phyloP scores from a whole-genome alignment of 2,113 vertebrate genomes.

The Pollimyrus isidori region DNA sequence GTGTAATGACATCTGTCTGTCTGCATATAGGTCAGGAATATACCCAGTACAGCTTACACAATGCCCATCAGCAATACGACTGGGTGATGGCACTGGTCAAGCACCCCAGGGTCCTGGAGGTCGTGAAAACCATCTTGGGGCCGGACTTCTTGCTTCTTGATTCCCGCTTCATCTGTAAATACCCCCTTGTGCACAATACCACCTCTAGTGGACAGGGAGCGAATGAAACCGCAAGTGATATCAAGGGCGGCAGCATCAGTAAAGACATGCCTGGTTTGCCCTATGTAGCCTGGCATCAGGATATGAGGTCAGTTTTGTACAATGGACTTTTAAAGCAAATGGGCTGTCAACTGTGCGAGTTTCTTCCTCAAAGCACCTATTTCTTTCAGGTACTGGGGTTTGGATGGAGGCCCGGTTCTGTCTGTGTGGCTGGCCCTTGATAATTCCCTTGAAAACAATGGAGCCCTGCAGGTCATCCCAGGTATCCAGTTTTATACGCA shows the following conservation, averaged over 20 bases:
- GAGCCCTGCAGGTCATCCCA: slow-evolving; percentile 67
- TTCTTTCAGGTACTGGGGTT: slow-evolving; percentile 63
- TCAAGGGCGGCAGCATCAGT: background rate
- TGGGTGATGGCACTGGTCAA: slow-evolving; percentile 61
- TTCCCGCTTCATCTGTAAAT: slow-evolving; percentile 72
- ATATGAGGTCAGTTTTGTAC: slow-evolving; percentile 52
- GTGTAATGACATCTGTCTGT: background rate
- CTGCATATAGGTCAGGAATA: slow-evolving; percentile 53
- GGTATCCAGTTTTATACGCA: slow-evolving; percentile 40
- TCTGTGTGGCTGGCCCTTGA: slow-evolving; percentile 70
- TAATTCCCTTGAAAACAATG: slow-evolving; percentile 61
- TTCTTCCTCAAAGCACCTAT: background rate
- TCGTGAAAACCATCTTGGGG: slow-evolving; percentile 53
- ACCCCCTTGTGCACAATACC: slow-evolving; percentile 38
- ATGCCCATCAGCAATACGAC: slow-evolving; percentile 56
- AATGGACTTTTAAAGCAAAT: background rate
- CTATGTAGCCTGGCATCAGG: slow-evolving; percentile 62
- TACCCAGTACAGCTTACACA: slow-evolving; percentile 67
- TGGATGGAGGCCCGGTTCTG: slow-evolving; percentile 62
- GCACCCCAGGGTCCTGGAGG: slow-evolving; percentile 50
- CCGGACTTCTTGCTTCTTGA: slow-evolving; percentile 63
- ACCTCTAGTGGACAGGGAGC: background rate
- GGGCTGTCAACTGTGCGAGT: background rate
- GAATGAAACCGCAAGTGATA: background rate
- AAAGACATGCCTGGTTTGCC: slow-evolving; percentile 25